Evolutionary conservation across 1,140 invertebrate species (phyloP), one percentile per base, ranked within the genome.

Genomic region (Drosophila triauraria): DNA sequence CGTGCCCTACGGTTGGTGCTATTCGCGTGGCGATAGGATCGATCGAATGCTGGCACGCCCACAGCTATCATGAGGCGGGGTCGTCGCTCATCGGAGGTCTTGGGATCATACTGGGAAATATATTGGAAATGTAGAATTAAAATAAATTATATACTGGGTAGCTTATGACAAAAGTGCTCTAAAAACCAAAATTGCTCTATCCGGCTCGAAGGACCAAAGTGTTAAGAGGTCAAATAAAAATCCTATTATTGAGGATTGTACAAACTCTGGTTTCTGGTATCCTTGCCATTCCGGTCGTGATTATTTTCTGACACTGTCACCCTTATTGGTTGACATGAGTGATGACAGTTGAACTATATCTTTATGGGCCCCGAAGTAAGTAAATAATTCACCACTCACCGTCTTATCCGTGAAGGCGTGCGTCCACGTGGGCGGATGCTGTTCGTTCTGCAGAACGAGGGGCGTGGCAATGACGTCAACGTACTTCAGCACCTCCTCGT

Each of bases 401-500:
- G 96, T 96, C 63, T 96, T 94, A 90, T 98, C 97, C 35, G 96
- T 96, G 91, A 98, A 98, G 12, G 96, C 95, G 78, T 98, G 97
- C 0, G 97, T 98, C 98, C 97, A 99, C 9, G 96, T 95, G 7
- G 97, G 94, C 3, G 97, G 97, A 92, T 98, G 97, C 9, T 96
- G 93, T 32, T 94, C 93, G 13, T 94, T 95, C 77, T 96, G 96
- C 35, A 98, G 93, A 4, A 98, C 97, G 92, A 98, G 94, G 1
- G 97, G 97, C 44, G 97, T 94, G 6, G 97, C 97, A 78, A 99
- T 97, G 0, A 98, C 97, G 15, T 97, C 96, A 56, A 98, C 97
- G 92, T 99, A 98, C 91, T 98, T 97, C 64, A 98, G 93, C 25
- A 99, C 98, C 92, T 99, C 96, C 93, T 98, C 97, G 68, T 97